Conservation (phyloP, 2,797 vertebrate species). For the Esox lucius region DNA sequence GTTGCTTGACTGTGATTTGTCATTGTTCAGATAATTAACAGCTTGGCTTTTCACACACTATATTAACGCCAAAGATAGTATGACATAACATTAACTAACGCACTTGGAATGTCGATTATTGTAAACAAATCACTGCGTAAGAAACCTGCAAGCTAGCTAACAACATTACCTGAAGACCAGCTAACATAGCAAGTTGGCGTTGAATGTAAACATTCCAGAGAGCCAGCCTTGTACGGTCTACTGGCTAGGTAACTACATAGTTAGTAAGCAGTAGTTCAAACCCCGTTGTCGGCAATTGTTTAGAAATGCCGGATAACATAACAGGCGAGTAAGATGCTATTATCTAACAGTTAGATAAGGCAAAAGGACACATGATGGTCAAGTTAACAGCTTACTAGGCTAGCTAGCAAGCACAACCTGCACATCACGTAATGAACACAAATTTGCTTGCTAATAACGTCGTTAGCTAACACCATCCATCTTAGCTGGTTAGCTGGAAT, state of each 20-base stretch:
- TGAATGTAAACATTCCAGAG: background rate
- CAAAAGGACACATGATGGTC: background rate
- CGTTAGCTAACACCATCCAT: background rate
- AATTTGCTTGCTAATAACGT: background rate
- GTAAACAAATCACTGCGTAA: background rate
- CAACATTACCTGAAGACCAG: background rate
- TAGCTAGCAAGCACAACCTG: slow-evolving; percentile 41
- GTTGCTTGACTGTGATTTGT: background rate
- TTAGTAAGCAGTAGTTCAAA: background rate
- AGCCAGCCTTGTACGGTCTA: background rate
- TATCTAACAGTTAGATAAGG: slow-evolving; percentile 17
- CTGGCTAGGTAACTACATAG: background rate
- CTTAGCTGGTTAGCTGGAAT: background rate
- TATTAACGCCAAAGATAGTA: background rate
- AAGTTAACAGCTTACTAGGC: slow-evolving; percentile 43
- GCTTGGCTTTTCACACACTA: background rate
- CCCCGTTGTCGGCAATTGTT: background rate
- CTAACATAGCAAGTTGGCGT: background rate
- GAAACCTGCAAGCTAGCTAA: background rate
- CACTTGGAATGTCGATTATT: background rate
- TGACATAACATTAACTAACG: background rate
- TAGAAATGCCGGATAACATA: background rate
- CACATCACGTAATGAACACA: background rate
- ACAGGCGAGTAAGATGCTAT: background rate
- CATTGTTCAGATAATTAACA: background rate